These are phyloP conservation scores for Mimas tiliae DNA, from an alignment of 2,888 invertebrate species.

Conservation along the genomic window DNA sequence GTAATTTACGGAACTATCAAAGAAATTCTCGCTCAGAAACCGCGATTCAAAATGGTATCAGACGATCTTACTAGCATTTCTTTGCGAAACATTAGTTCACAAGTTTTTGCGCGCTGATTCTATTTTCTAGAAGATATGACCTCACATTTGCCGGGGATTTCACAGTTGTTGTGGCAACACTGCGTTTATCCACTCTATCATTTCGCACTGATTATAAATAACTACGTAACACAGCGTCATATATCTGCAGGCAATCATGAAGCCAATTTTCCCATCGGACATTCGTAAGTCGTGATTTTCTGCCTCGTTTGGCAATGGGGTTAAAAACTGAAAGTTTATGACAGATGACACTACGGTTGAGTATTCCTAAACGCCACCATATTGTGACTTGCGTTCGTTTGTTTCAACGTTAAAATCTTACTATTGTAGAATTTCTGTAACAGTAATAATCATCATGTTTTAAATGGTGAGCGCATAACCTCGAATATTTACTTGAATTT, in stretches of 20 bases:
- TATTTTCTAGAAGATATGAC: conserved; percentile 20
- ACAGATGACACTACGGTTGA: too few relatives aligned
- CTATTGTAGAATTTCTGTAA: too few relatives aligned
- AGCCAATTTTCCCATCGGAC: background rate
- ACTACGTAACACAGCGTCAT: background rate
- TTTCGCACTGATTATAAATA: background rate
- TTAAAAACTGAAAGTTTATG: too few relatives aligned
- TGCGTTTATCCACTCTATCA: background rate
- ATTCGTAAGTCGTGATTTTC: too few relatives aligned
- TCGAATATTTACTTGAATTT: too few relatives aligned
- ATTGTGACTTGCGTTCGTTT: too few relatives aligned
- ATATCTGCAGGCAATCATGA: background rate
- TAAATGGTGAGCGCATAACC: too few relatives aligned
- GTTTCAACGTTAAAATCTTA: too few relatives aligned
- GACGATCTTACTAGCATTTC: conserved; percentile 23
- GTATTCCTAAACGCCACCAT: too few relatives aligned
- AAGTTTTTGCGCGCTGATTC: conserved; percentile 22
- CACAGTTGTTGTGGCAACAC: conserved; percentile 21
- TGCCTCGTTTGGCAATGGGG: too few relatives aligned
- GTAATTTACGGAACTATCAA: conserved; percentile 25
- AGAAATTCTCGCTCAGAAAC: conserved; percentile 27
- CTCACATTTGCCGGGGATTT: conserved; percentile 16
- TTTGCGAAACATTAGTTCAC: conserved; percentile 24
- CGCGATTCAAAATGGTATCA: conserved; percentile 23
- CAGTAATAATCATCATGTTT: too few relatives aligned